These are phyloP conservation scores for Metaphire vulgaris DNA, from an alignment of 1,140 invertebrate species.

Conservation along the genomic window DNA sequence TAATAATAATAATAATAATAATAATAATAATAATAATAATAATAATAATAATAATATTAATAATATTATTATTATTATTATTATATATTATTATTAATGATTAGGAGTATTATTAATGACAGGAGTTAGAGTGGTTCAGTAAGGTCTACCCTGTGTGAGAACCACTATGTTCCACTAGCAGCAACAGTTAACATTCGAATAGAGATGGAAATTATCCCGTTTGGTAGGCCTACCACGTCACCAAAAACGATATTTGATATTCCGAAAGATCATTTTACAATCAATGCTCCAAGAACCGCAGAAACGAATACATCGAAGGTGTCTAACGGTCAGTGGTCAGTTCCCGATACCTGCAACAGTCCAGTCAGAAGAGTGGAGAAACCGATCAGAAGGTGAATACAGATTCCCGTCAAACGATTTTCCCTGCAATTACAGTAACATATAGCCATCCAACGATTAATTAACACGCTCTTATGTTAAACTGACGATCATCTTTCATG, in stretches of 20 bases:
- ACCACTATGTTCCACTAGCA: constrained; percentile 52
- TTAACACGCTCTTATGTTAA: neutral
- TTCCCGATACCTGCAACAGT: constrained; percentile 56
- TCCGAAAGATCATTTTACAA: too few relatives aligned
- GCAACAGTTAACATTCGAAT: constrained; percentile 51
- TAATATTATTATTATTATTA: neutral
- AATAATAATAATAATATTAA: constrained; percentile 7
- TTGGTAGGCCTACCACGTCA: too few relatives aligned
- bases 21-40: constrained; percentile 1
- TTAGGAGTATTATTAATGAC: constrained; percentile 40
- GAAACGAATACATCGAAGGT: too few relatives aligned
- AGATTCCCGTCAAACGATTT: constrained; percentile 88
- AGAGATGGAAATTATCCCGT: too few relatives aligned
- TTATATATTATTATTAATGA: constrained; percentile 53
- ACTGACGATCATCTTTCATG: too few relatives aligned
- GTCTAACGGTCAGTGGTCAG: too few relatives aligned
- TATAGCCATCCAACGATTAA: too few relatives aligned
- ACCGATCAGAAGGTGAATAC: constrained; percentile 91
- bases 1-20: neutral
- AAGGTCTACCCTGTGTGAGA: too few relatives aligned
- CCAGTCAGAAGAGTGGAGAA: constrained; percentile 85
- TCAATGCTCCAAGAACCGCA: too few relatives aligned
- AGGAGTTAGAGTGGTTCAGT: too few relatives aligned
- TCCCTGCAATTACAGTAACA: too few relatives aligned
- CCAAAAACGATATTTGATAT: too few relatives aligned